Evolutionary conservation across 1,140 invertebrate genomes (phyloP).

Genomic region (Rhagoletis pomonella): DNA sequence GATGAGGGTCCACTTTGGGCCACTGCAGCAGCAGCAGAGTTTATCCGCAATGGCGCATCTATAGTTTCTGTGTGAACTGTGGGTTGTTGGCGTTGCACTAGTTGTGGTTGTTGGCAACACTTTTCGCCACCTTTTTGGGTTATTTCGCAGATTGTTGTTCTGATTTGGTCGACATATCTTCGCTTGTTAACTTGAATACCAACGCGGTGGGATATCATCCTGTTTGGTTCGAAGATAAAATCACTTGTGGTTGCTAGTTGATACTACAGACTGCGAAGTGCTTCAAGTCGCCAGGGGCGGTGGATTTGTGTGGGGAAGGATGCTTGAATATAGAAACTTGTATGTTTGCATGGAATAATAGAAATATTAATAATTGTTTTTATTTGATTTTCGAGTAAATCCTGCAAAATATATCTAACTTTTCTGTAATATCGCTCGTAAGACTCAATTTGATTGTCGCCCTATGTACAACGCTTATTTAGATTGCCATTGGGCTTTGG

Average conservation of each 20-base stretch:
- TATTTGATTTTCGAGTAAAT: too few species aligned
- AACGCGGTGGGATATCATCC: slow-evolving; percentile 50
- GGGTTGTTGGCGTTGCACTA: slow-evolving; percentile 28
- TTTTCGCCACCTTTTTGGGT: slow-evolving; percentile 42
- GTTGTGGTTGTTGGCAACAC: slow-evolving; percentile 5
- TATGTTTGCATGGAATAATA: too few species aligned
- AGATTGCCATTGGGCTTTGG: too few species aligned
- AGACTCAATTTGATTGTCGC: too few species aligned
- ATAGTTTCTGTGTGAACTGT: background rate
- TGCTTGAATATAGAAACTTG: too few species aligned
- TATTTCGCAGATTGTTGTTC: slow-evolving; percentile 41
- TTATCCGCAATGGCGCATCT: slow-evolving; percentile 27
- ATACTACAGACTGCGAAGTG: background rate
- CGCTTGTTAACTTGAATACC: slow-evolving; percentile 47
- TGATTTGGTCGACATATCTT: slow-evolving; percentile 44
- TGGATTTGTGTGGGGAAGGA: too few species aligned
- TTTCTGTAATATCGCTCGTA: too few species aligned
- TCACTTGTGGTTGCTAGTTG: slow-evolving; percentile 3
- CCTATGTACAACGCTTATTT: too few species aligned
- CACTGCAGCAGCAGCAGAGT: background rate
- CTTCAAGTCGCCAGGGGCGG: background rate
- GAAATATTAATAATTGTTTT: too few species aligned
- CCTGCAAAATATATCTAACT: too few species aligned
- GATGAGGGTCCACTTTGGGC: background rate
- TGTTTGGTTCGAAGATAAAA: slow-evolving; percentile 9